phyloP scores from a whole-genome alignment of 1,140 invertebrate genomes.

The Macrotrachela quadricornifera region DNA sequence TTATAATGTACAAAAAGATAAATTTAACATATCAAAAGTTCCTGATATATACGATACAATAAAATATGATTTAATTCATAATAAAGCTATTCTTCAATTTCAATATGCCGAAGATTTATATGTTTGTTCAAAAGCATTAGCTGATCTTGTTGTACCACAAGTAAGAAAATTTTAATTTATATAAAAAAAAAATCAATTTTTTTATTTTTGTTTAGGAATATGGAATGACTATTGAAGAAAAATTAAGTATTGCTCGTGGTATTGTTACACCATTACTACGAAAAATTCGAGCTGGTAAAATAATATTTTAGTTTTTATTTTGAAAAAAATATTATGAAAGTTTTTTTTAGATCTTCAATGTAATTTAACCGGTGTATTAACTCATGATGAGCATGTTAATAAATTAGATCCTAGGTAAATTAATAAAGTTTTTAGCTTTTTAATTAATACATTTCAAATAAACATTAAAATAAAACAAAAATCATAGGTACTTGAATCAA shows the following conservation, averaged over 20 bases:
- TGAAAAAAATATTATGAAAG: no score
- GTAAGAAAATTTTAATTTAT: conserved; percentile 29
- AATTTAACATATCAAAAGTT: conserved; percentile 94
- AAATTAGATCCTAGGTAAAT: conserved; percentile 5
- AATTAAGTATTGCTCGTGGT: conserved; percentile 82
- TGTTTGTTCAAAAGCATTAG: conserved; percentile 75
- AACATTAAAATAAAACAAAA: no score
- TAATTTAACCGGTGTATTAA: conserved; percentile 4
- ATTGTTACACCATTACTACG: conserved; percentile 85
- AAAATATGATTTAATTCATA: conserved; percentile 91
- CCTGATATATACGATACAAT: conserved; percentile 99
- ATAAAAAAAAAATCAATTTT: neutral
- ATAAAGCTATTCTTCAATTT: conserved; percentile 78
- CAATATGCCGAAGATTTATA: conserved; percentile 81
- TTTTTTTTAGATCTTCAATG: neutral
- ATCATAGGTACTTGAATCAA: neutral
- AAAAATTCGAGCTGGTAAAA: conserved; percentile 78
- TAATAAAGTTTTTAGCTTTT: neutral
- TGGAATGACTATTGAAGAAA: conserved; percentile 79
- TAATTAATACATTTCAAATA: no score
- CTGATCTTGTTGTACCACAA: conserved; percentile 95
- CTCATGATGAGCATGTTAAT: conserved; percentile 2
- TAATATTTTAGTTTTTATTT: no score
- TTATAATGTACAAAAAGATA: conserved; percentile 50
- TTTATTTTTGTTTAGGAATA: conserved; percentile 50